phyloP scores from a whole-genome alignment of 2,888 invertebrate genomes.

The Tipula helvola region DNA sequence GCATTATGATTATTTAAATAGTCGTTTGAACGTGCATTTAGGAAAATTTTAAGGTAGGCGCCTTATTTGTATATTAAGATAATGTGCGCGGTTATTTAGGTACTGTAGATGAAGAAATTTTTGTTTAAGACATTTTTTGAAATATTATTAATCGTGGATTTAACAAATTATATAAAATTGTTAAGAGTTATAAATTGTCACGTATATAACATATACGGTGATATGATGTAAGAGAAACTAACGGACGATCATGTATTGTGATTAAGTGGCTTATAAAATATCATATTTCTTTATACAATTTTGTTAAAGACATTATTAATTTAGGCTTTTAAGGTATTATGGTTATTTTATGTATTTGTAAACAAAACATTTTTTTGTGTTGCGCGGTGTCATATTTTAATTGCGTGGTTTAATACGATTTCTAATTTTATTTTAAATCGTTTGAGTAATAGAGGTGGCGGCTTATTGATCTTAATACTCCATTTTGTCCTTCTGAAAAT shows the following conservation, averaged over 20 bases:
- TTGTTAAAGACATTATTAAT: background rate
- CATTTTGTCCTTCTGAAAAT: too few relatives aligned
- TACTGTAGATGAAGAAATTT: background rate
- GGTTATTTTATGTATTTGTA: background rate
- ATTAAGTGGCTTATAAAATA: slow-evolving; percentile 4
- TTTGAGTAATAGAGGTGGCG: too few relatives aligned
- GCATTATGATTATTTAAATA: background rate
- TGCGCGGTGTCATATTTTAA: background rate
- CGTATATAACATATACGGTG: background rate
- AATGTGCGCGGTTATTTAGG: background rate
- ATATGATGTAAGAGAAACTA: background rate
- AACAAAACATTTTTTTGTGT: background rate
- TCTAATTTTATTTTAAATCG: background rate
- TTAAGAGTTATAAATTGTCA: background rate
- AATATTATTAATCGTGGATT: background rate
- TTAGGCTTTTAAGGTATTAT: background rate
- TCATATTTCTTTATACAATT: background rate
- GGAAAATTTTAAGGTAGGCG: background rate
- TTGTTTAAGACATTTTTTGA: background rate
- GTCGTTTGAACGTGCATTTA: background rate
- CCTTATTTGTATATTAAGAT: background rate
- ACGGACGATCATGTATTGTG: background rate
- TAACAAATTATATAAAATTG: background rate
- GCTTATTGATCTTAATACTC: too few relatives aligned
- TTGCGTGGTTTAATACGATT: background rate